Evolutionary conservation across 1,140 invertebrate genomes (phyloP).

Genomic region (Cotesia glomerata): DNA sequence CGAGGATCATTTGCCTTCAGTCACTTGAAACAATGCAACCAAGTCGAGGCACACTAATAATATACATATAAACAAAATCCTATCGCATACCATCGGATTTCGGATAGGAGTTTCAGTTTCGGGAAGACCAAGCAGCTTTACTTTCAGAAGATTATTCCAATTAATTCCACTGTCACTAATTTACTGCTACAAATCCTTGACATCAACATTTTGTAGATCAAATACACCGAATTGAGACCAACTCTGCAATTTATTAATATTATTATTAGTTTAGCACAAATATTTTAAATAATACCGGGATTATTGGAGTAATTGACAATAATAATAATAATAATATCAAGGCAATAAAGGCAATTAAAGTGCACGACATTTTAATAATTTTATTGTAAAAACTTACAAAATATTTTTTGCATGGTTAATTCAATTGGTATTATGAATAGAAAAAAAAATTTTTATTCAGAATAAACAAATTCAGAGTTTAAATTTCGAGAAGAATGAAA

Average conservation of each 20-base stretch:
- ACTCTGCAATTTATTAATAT: not conserved
- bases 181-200: not conserved
- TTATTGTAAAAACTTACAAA: too few relatives aligned
- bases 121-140: not conserved
- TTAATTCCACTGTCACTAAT: slow-evolving; percentile 10
- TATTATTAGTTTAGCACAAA: too few relatives aligned
- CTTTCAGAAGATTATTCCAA: not conserved
- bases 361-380: too few relatives aligned
- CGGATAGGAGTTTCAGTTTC: slow-evolving; percentile 4
- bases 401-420: too few relatives aligned
- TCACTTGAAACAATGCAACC: slow-evolving; percentile 16
- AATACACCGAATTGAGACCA: not conserved
- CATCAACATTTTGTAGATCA: not conserved
- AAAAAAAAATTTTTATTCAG: too few relatives aligned
- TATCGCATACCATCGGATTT: not conserved
- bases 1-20: slow-evolving; percentile 14
- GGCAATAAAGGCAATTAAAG: too few relatives aligned
- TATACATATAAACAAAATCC: not conserved
- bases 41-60: not conserved
- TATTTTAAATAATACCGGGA: too few relatives aligned
- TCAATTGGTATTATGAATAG: too few relatives aligned
- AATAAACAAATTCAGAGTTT: too few relatives aligned
- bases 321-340: too few relatives aligned
- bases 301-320: too few relatives aligned
- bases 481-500: too few relatives aligned